A percentile compares a stretch with the other conserved stretches of the same genome.
Conservation (phyloP, 2,113 vertebrate species). For the Dicerorhinus sumatrensis region DNA sequence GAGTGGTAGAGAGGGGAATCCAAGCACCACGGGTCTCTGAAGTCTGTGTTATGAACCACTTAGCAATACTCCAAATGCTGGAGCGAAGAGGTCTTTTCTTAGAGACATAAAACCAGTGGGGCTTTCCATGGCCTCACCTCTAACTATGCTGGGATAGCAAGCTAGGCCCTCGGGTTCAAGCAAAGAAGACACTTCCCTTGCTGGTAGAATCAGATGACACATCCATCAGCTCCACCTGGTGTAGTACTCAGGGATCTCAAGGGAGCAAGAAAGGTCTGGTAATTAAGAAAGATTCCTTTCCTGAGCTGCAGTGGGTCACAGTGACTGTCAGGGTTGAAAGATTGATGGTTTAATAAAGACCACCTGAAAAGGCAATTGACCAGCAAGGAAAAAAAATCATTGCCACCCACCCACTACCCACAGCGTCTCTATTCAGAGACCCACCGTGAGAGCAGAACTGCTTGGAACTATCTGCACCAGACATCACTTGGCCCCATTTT, state of each 20-base stretch:
- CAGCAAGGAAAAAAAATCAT: slow-evolving; percentile 29
- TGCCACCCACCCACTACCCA: not conserved
- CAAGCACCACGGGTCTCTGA: not conserved
- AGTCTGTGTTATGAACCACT: not conserved
- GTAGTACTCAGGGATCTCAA: slow-evolving; percentile 62
- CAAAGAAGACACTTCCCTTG: slow-evolving; percentile 40
- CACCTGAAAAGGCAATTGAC: slow-evolving; percentile 79
- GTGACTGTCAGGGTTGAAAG: slow-evolving; percentile 75
- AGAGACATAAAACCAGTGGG: slow-evolving; percentile 45
- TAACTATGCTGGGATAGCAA: not conserved
- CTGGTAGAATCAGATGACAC: slow-evolving; percentile 27
- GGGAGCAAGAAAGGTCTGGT: slow-evolving; percentile 75
- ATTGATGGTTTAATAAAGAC: slow-evolving; percentile 79
- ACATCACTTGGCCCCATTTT: not conserved
- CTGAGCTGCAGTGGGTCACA: slow-evolving; percentile 68
- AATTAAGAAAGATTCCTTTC: slow-evolving; percentile 82
- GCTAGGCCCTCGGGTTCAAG: not conserved
- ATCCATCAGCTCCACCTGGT: slow-evolving; percentile 64
- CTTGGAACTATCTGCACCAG: not conserved
- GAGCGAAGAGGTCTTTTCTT: slow-evolving; percentile 30
- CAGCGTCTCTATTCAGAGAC: not conserved
- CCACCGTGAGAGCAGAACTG: not conserved
- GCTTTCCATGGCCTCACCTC: not conserved
- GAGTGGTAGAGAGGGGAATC: not conserved
- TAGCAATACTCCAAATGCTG: not conserved